Conservation (phyloP, 2,797 vertebrate genomes). For the Masticophis lateralis region DNA sequence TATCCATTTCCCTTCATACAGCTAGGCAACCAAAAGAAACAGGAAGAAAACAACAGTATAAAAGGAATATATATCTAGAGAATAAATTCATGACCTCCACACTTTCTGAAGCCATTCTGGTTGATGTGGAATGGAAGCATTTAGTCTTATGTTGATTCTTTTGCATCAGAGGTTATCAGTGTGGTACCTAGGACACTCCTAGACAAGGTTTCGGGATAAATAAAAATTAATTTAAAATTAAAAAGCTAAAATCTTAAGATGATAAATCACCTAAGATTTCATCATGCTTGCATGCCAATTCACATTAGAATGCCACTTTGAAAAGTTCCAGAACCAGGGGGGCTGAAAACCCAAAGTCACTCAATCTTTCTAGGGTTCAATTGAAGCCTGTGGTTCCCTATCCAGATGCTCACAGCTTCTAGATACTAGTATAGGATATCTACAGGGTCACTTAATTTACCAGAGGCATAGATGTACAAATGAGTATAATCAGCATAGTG, state of each 20-base stretch:
- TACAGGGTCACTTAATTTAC: not conserved
- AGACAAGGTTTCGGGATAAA: not conserved
- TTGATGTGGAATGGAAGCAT: not conserved
- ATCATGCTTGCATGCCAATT: not conserved
- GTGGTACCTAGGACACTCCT: not conserved
- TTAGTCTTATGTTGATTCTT: too few relatives aligned
- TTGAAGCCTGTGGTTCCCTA: not conserved
- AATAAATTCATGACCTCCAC: not conserved
- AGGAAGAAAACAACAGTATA: not conserved
- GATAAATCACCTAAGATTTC: not conserved
- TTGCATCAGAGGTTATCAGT: too few relatives aligned
- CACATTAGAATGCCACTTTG: not conserved
- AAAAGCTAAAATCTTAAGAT: not conserved
- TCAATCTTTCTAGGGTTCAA: not conserved
- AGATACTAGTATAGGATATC: not conserved
- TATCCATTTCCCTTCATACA: accelerated
- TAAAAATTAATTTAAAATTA: not conserved
- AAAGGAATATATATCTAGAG: not conserved
- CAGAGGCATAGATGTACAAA: not conserved
- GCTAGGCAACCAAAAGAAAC: conserved; percentile 6
- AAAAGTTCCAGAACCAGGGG: not conserved
- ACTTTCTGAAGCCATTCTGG: not conserved
- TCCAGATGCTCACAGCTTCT: not conserved
- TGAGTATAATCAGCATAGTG: not conserved
- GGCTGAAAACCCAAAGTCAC: not conserved